Conservation (phyloP, 2,113 vertebrate genomes). For the Bubo scandiacus region DNA sequence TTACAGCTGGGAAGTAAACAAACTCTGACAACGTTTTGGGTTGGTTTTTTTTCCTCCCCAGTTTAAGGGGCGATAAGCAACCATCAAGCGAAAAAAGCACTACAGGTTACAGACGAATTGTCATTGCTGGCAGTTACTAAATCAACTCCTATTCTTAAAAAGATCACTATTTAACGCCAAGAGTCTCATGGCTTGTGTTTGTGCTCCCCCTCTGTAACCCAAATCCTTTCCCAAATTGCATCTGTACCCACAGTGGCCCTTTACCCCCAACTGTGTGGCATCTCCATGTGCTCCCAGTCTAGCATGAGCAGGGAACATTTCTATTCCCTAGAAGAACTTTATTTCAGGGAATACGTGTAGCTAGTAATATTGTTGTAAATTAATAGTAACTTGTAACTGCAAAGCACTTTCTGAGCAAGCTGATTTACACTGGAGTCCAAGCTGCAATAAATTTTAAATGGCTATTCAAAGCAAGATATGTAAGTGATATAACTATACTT, state of each 20-base stretch:
- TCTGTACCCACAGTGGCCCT: background rate
- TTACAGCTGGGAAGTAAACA: background rate
- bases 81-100: background rate
- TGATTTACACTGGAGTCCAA: background rate
- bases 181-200: background rate
- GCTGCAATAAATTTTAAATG: background rate
- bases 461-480: background rate
- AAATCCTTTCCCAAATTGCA: background rate
- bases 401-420: background rate
- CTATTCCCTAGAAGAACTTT: background rate
- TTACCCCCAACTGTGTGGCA: background rate
- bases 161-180: rapidly evolving
- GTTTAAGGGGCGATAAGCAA: background rate
- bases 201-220: no score
- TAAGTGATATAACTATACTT: background rate
- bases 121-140: background rate
- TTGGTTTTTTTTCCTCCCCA: background rate
- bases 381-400: background rate
- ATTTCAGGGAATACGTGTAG: background rate
- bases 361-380: background rate
- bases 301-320: rapidly evolving
- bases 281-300: background rate
- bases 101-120: background rate
- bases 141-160: background rate
- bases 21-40: background rate